Evolutionary conservation across 2,797 vertebrate genomes (phyloP), one percentile per base, ranked within the genome.

Genomic region (Sciaenops ocellatus): DNA sequence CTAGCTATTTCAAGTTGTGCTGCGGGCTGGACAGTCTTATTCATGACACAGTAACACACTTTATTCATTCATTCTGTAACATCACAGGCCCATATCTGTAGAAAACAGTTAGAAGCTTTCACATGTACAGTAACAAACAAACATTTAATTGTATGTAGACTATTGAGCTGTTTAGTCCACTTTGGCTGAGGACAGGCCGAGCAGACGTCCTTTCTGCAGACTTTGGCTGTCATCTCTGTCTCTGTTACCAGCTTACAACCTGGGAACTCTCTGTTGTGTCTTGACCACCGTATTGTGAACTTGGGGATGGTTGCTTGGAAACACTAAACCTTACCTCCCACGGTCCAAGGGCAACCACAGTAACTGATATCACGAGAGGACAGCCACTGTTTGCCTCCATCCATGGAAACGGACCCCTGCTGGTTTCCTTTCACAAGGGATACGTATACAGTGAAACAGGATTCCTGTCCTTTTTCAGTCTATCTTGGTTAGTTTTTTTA

Each of bases 401-500:
- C 84, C 87, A 91, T 92, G 90, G 89, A 89, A 82, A 88, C 89
- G 18, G 69, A 87, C 85, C 79, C 82, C 60, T 54, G 26, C 78
- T 62, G 79, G 50, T 56, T 57, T 83, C 69, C 68, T 54, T 85
- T 88, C 87, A 82, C 47, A 48, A 65, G 73, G 55, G 80, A 85
- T 15, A 48, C 22, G 15, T 47, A 73, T 66, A 71, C 70, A 59
- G 26, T 80, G 84, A 88, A 88, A 88, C 68, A 67, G 30, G 84
- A 88, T 66, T 75, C 81, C n/a, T 30, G 57, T 79, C 41, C 38
- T 62, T 70, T 8, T 20, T 10, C 15, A 20, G 59, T 67, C 64
- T 9, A 3, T 69, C 63, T 42, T 57, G 10, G 41, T 85, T 42
- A 38, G 34, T 0, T 22, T 67, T 76, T 73, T 60, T 50, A 82